Evolutionary conservation across 1,140 invertebrate species (phyloP).

Genomic region (Ceratina calcarata): DNA sequence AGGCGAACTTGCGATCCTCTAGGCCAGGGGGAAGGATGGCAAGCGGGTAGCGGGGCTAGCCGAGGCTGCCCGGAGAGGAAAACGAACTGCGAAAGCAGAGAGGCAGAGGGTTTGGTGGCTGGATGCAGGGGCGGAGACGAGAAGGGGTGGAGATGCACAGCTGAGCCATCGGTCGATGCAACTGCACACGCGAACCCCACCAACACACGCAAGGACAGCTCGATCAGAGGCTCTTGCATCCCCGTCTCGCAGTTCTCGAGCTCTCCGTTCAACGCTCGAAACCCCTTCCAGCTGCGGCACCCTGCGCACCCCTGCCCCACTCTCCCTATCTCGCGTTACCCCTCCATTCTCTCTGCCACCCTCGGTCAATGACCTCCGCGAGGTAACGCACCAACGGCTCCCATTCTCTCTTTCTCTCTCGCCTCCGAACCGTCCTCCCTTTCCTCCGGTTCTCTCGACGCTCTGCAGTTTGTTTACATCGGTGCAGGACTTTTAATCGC

Average conservation of each 20-base stretch:
- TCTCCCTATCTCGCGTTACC: conserved; percentile 49
- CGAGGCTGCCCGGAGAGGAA: conserved; percentile 30
- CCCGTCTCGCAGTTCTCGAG: background rate
- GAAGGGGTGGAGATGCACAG: conserved; percentile 68
- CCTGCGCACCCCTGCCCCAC: conserved; percentile 18
- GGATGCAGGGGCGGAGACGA: background rate
- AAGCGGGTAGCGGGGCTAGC: conserved; percentile 8
- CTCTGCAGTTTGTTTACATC: conserved; percentile 77
- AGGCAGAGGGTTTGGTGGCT: conserved; percentile 24
- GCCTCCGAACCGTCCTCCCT: background rate
- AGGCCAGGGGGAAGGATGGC: conserved; percentile 1
- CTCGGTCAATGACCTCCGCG: conserved; percentile 74
- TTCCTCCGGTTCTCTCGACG: conserved; percentile 19
- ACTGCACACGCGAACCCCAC: conserved; percentile 67
- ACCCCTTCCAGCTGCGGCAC: conserved; percentile 29
- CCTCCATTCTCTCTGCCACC: conserved; percentile 58
- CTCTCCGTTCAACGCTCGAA: conserved; percentile 28
- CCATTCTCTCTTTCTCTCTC: conserved; percentile 36
- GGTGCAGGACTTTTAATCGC: conserved; percentile 74
- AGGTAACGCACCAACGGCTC: conserved; percentile 67
- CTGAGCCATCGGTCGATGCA: conserved; percentile 77
- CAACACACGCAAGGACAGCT: conserved; percentile 1
- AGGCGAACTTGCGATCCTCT: conserved; percentile 39
- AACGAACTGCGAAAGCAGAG: conserved; percentile 40
- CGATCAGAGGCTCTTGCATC: conserved; percentile 11